Base-by-base conservation (phyloP, 1,140 invertebrate species). In the Camponotus pennsylvanicus region DNA sequence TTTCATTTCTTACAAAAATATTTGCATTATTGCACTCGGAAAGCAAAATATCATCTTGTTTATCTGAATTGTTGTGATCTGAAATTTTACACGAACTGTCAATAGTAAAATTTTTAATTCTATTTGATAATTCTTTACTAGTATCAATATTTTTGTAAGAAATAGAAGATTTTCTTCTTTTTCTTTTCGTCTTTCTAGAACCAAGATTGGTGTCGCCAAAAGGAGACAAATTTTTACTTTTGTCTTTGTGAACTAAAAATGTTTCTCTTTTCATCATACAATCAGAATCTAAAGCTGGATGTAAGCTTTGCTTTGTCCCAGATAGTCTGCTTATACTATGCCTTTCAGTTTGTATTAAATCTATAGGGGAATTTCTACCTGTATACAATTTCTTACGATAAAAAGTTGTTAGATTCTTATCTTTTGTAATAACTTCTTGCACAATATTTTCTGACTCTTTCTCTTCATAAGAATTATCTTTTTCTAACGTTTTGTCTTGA, bases 351-450 rank as follows among this genome's bases (percentile, higher is more conserved):
- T 32, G 42, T 45, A 88, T 73, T 32, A 94, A 59, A 73, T 93
- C 92, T 34, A 90, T 66, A 8, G 92, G 91, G 8, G 92, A 93
- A 67, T 92, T 49, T 52, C 86, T 88, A 7, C 70, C 86, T 7
- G 75, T 92, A 21, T 90, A 94, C 11, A 93, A 90, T 77, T 93
- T 93, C 40, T 90, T 92, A 13, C 88, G 86, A 64, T 85, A 86
- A 1, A 40, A n/a, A 42, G 21, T 1, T 49, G 9, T 59, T 55
- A 42, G 3, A 64, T 5, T 87, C 5, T 11, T 37, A 6, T 55
- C 37, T 13, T 45, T 32, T 6, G 21, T 40, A 55, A 7, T 5
- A 3, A 15, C 52, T 34, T 66, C 3, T 27, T 59, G 7, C 7
- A 3, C 0, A 4, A 55, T 21, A 34, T 40, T 13, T 13, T 49